Evolutionary conservation across 2,113 vertebrate species (phyloP).

Genomic region (Callospermophilus lateralis): DNA sequence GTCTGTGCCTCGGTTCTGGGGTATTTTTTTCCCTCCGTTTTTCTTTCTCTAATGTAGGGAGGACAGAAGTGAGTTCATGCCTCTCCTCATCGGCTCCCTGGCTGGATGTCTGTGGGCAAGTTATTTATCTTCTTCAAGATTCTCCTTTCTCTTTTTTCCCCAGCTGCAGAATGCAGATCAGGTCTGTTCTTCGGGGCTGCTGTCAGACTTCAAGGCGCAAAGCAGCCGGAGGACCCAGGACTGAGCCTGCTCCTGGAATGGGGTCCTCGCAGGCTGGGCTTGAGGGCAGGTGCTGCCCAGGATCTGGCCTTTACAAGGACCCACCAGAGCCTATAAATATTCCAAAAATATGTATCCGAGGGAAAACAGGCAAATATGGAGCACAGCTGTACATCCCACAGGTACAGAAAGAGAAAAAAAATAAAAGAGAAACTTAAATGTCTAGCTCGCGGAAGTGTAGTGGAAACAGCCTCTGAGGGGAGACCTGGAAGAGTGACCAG

Average conservation of each 20-base stretch:
- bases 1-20: not conserved
- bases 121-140: not conserved
- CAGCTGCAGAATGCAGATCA: not conserved
- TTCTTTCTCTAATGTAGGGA: not conserved
- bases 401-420: not conserved
- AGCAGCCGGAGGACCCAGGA: not conserved
- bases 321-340: fast-evolving
- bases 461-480: not conserved
- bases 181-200: too few species aligned
- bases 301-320: not conserved
- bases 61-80: not conserved
- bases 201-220: not conserved
- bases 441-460: not conserved
- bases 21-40: too few species aligned
- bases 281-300: not conserved
- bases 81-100: not conserved
- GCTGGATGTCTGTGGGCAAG: not conserved
- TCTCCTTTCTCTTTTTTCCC: too few species aligned
- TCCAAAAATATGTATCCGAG: not conserved
- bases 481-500: not conserved
- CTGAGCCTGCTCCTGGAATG: not conserved
- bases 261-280: not conserved
- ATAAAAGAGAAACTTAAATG: not conserved
- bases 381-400: too few species aligned
- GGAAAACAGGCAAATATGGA: not conserved